A percentile compares a stretch with the other conserved stretches of the same genome.
These are phyloP conservation scores for Pteromalus puparum DNA, from an alignment of 1,140 invertebrate genomes.

Conservation along the genomic window DNA sequence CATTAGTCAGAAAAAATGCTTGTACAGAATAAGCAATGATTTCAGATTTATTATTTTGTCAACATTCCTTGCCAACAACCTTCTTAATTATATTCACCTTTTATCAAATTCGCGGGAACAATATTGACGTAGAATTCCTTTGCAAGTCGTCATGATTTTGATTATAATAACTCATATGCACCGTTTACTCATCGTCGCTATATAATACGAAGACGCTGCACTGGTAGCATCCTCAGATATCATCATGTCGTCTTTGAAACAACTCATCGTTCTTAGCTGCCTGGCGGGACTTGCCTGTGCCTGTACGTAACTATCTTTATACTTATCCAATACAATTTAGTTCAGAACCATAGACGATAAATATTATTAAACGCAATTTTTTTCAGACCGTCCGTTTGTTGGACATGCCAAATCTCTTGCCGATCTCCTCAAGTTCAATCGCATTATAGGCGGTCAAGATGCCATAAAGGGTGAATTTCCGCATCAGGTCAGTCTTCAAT, in stretches of 20 bases:
- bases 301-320: constrained; percentile 50
- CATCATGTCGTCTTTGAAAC: constrained; percentile 53
- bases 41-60: too few species aligned
- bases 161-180: too few species aligned
- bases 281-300: constrained; percentile 42
- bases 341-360: background rate
- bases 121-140: too few species aligned
- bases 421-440: background rate
- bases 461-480: constrained; percentile 67
- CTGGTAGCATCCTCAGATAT: background rate
- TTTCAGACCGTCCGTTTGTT: background rate
- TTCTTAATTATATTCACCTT: too few species aligned
- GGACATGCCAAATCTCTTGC: background rate
- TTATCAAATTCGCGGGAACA: too few species aligned
- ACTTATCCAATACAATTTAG: background rate
- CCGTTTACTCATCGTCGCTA: too few species aligned
- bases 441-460: constrained; percentile 69
- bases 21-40: too few species aligned
- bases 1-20: too few species aligned
- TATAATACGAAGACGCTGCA: too few species aligned
- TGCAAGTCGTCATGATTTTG: too few species aligned
- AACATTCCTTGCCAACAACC: too few species aligned
- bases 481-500: constrained; percentile 68
- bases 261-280: constrained; percentile 35
- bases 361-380: background rate